Base-by-base conservation (phyloP, 2,888 invertebrate genomes). In the Scaptomyza cyrtandrae region DNA sequence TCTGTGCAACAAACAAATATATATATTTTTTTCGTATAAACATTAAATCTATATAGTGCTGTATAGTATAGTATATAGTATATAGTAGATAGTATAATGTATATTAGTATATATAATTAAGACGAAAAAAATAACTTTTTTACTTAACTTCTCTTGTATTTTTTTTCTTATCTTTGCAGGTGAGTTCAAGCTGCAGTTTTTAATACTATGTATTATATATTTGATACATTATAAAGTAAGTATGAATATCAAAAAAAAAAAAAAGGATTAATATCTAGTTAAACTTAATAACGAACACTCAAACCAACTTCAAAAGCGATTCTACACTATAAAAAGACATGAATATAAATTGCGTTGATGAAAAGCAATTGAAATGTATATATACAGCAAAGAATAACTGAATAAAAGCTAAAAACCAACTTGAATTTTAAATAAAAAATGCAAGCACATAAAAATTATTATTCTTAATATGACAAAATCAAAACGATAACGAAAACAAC, bases 121-220 rank as follows among this genome's bases (percentile, higher is more conserved):
- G n/a, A n/a, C n/a, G n/a, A n/a, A n/a, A n/a, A n/a, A n/a, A n/a
- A n/a, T n/a, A n/a, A n/a, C 46, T 54, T 58, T 2, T 3, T 48
- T 14, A 48, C 14, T 48, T 41, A 35, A 31, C 19, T 55, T 48
- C 16, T 39, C 10, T 43, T 24, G 0, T 45, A 35, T 60, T 45
- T 31, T 45, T 31, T 67, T 48, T 19, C 61, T 9, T 70, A 14
- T 78, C 55, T 69, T 85, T 88, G 0, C 76, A 85, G 85, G 85
- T 85, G 41, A 86, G 85, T 73, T n/a, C n/a, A 31, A 43, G 6
- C 6, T 49, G 24, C 24, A 16, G n/a, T 49, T 19, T 19, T 19
- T 19, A 19, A 5, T 35, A 13, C 13, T 35, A 35, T n/a, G n/a
- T n/a, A n/a, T n/a, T n/a, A 13, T 37, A 37, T 37, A n/a, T 6